Evolutionary conservation across 2,797 vertebrate species (phyloP).

Genomic region (Cossypha dichroa): DNA sequence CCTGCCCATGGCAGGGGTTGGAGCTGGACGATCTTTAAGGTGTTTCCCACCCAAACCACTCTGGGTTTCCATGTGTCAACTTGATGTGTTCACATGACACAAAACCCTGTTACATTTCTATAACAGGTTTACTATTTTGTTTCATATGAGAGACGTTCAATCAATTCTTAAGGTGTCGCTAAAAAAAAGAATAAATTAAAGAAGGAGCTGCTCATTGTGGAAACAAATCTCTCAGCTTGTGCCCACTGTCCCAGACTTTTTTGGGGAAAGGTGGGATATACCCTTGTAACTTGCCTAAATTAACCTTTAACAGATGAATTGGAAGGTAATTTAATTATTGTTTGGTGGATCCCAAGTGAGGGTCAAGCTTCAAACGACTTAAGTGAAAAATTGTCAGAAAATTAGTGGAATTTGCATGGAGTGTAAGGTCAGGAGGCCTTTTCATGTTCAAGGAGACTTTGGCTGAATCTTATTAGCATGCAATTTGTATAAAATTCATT

Average conservation of each 20-base stretch:
- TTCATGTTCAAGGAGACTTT: constrained; percentile 9
- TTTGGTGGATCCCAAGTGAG: neutral
- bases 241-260: neutral
- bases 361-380: neutral
- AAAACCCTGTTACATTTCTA: neutral
- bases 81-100: neutral
- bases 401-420: neutral
- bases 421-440: constrained; percentile 19
- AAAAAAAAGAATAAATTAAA: neutral
- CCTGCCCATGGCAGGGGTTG: neutral
- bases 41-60: neutral
- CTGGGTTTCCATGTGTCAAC: neutral
- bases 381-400: neutral
- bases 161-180: fast-evolving
- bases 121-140: neutral
- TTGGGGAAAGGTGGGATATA: neutral
- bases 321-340: constrained; percentile 41
- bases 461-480: constrained; percentile 3
- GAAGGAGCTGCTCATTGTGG: neutral
- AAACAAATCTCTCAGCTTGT: fast-evolving
- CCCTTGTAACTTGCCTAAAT: neutral
- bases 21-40: neutral
- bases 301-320: neutral
- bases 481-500: constrained; percentile 4
- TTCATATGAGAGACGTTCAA: fast-evolving